These are phyloP conservation scores for Epiblema foenella DNA, from an alignment of 2,888 invertebrate species.

Conservation along the genomic window DNA sequence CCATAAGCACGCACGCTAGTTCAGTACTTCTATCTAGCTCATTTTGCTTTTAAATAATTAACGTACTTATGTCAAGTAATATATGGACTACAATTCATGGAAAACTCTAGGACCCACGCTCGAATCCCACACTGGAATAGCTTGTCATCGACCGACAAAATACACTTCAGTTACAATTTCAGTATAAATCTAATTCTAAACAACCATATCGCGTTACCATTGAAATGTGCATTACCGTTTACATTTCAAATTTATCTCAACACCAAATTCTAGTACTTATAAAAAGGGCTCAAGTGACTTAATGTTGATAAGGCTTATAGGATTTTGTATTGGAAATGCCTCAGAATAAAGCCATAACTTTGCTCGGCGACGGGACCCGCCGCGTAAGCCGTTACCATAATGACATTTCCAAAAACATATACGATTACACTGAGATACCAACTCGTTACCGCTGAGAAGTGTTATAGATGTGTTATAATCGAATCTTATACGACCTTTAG, in stretches of 20 bases:
- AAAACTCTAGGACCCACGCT: neutral
- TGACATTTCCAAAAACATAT: conserved; percentile 44
- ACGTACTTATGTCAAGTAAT: neutral
- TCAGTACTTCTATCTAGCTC: no score
- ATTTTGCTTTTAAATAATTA: no score
- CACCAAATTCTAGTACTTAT: conserved; percentile 3
- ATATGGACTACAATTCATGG: neutral
- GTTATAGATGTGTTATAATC: conserved; percentile 25
- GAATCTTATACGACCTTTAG: conserved; percentile 35
- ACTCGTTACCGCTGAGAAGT: conserved; percentile 27
- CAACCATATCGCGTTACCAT: conserved; percentile 37
- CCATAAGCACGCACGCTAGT: neutral
- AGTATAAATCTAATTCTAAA: conserved; percentile 41
- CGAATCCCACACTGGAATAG: conserved; percentile 5
- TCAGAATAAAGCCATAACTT: conserved; percentile 42
- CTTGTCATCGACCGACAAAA: conserved; percentile 25
- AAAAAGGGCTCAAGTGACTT: neutral
- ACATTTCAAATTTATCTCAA: conserved; percentile 41
- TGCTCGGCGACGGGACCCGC: conserved; percentile 39
- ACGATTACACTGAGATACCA: conserved; percentile 38
- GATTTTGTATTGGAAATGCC: conserved; percentile 1
- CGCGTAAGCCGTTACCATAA: conserved; percentile 40
- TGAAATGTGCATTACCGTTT: conserved; percentile 33
- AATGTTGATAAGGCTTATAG: neutral
- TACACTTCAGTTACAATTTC: conserved; percentile 27